phyloP scores from a whole-genome alignment of 1,140 invertebrate species.

The Melitaea cinxia region DNA sequence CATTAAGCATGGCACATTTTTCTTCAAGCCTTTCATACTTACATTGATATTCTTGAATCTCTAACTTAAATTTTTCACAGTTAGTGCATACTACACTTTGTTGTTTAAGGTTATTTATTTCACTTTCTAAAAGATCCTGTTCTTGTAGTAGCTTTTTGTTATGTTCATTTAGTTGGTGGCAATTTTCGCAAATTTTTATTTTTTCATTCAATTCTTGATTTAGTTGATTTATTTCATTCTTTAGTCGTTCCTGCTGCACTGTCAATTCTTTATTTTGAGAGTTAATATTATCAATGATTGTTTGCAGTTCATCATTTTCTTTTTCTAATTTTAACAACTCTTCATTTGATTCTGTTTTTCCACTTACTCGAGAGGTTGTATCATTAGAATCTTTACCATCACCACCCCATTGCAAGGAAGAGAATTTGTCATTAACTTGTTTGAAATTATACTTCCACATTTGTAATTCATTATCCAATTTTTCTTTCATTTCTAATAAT shows the following conservation, averaged over 20 bases:
- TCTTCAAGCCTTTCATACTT: slow-evolving; percentile 45
- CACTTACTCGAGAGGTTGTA: slow-evolving; percentile 7
- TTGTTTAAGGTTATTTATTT: slow-evolving; percentile 33
- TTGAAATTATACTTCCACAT: slow-evolving; percentile 87
- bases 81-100: slow-evolving; percentile 30
- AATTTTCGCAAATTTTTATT: slow-evolving; percentile 33
- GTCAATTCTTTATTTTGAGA: slow-evolving; percentile 57
- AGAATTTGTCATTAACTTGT: slow-evolving; percentile 84
- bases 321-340: slow-evolving; percentile 84
- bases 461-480: slow-evolving; percentile 87
- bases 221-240: slow-evolving; percentile 45
- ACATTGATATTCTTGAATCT: slow-evolving; percentile 36
- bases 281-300: slow-evolving; percentile 81
- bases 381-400: slow-evolving; percentile 52
- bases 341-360: slow-evolving; percentile 74
- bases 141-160: slow-evolving; percentile 15
- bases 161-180: slow-evolving; percentile 33
- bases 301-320: slow-evolving; percentile 88
- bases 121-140: slow-evolving; percentile 21
- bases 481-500: slow-evolving; percentile 90
- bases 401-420: slow-evolving; percentile 83
- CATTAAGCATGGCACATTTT: slow-evolving; percentile 54
- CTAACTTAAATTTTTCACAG: slow-evolving; percentile 39
- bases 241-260: slow-evolving; percentile 44
- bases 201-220: slow-evolving; percentile 28